phyloP scores from a whole-genome alignment of 2,888 invertebrate species.

The Acanthoscelides obtectus region DNA sequence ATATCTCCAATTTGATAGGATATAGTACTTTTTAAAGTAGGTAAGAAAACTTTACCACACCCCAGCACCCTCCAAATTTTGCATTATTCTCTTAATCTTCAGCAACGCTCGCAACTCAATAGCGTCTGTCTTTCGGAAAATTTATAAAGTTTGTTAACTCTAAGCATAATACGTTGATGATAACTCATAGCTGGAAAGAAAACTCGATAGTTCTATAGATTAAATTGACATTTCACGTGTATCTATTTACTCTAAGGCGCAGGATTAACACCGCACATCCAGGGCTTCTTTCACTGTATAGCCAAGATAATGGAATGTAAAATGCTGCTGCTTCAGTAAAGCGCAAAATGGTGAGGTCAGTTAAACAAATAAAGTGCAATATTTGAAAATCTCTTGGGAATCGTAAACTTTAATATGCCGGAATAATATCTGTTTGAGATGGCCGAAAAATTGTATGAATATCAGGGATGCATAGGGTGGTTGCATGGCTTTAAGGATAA shows the following conservation, averaged over 20 bases:
- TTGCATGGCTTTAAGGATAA: constrained; percentile 64
- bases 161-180: too few relatives aligned
- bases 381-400: not conserved
- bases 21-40: too few relatives aligned
- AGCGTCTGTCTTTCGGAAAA: too few relatives aligned
- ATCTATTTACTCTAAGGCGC: not conserved
- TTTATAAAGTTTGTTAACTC: too few relatives aligned
- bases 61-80: too few relatives aligned
- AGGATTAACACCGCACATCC: not conserved
- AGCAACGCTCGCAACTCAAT: too few relatives aligned
- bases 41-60: too few relatives aligned
- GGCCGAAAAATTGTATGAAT: constrained; percentile 77
- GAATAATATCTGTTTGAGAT: constrained; percentile 38
- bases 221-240: not conserved
- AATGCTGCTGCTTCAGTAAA: not conserved
- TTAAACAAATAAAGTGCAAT: not conserved
- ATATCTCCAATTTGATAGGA: too few relatives aligned
- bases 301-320: not conserved
- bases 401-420: not conserved
- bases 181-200: not conserved
- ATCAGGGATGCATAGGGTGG: constrained; percentile 70
- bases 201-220: not conserved
- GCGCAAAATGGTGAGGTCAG: not conserved
- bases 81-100: too few relatives aligned
- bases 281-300: not conserved